Evolutionary conservation across 2,113 vertebrate species (phyloP).

Genomic region (Megaceryle torquata): DNA sequence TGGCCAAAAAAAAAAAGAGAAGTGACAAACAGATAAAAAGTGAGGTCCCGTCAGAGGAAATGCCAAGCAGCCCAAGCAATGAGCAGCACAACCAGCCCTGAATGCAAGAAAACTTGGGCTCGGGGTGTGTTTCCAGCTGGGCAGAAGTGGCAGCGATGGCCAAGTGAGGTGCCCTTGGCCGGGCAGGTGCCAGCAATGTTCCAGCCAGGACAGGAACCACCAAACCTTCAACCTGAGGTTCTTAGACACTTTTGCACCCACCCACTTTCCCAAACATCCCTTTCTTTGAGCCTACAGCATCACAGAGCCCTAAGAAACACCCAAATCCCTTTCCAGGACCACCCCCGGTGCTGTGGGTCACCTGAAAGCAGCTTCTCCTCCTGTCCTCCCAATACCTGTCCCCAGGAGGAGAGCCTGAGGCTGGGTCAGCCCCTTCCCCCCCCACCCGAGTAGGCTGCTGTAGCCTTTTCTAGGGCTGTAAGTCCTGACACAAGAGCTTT

Average conservation of each 20-base stretch:
- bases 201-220: background rate
- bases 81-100: background rate
- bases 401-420: background rate
- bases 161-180: accelerated
- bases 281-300: background rate
- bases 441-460: accelerated
- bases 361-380: background rate
- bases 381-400: background rate
- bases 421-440: background rate
- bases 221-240: background rate
- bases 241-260: background rate
- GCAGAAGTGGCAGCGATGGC: accelerated
- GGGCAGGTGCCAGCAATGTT: accelerated
- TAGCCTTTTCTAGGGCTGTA: conserved; percentile 14
- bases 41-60: accelerated
- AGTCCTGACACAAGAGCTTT: background rate
- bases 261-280: accelerated
- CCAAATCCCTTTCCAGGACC: background rate
- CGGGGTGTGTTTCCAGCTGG: background rate
- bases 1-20: too few relatives aligned
- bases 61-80: accelerated
- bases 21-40: background rate
- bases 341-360: background rate
- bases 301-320: background rate
- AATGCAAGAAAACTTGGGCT: background rate